phyloP scores from a whole-genome alignment of 2,113 vertebrate genomes.

The Pedetes capensis region DNA sequence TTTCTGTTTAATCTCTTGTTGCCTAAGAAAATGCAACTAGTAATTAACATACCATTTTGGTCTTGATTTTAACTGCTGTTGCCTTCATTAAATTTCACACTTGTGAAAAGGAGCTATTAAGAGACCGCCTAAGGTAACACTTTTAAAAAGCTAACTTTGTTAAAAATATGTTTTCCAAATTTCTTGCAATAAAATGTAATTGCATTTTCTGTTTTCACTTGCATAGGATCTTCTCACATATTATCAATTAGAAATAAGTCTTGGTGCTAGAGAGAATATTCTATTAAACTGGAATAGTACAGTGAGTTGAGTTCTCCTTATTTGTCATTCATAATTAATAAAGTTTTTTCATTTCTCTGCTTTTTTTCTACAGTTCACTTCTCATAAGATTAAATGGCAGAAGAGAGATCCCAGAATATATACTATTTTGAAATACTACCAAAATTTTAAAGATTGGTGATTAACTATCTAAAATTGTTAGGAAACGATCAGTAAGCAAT shows the following conservation, averaged over 20 bases:
- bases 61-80: conserved; percentile 71
- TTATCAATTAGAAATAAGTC: conserved; percentile 48
- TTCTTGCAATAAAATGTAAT: conserved; percentile 73
- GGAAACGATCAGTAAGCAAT: background rate
- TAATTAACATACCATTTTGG: conserved; percentile 70
- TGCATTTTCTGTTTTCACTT: conserved; percentile 63
- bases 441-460: background rate
- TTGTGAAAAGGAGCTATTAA: conserved; percentile 66
- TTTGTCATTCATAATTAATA: conserved; percentile 57
- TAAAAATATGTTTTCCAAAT: conserved; percentile 70
- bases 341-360: conserved; percentile 34
- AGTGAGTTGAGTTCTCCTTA: conserved; percentile 24
- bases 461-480: background rate
- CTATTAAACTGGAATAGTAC: conserved; percentile 5
- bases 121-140: conserved; percentile 70
- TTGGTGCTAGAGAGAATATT: conserved; percentile 55
- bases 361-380: conserved; percentile 20
- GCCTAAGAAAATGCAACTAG: conserved; percentile 68
- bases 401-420: conserved; percentile 5
- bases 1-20: conserved; percentile 75
- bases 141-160: conserved; percentile 71
- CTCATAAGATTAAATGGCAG: background rate
- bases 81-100: conserved; percentile 74
- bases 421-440: conserved; percentile 9
- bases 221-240: conserved; percentile 26